A percentile compares a stretch with the other conserved stretches of the same genome.
These are phyloP conservation scores for Anguilla megastoma DNA, from an alignment of 2,797 vertebrate genomes.

Conservation along the genomic window DNA sequence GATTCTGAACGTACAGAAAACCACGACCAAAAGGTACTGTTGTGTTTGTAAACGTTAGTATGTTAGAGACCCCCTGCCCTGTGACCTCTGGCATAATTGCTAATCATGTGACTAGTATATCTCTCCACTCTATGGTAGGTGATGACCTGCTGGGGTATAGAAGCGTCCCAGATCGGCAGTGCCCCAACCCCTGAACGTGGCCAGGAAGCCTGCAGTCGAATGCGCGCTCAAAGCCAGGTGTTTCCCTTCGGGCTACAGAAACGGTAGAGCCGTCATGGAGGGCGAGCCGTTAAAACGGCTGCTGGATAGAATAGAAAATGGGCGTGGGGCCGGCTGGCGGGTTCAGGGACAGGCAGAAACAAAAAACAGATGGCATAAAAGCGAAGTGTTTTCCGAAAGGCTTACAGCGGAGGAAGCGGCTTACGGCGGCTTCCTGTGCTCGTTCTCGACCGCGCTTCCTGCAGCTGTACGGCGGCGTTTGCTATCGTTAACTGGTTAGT, in stretches of 20 bases:
- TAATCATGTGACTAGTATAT: background rate
- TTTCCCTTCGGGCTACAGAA: background rate
- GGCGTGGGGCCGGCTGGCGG: too few species aligned
- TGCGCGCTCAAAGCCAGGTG: background rate
- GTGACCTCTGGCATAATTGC: too few species aligned
- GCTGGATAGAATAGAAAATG: background rate
- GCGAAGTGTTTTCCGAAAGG: background rate
- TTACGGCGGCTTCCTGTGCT: background rate
- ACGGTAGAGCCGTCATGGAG: background rate
- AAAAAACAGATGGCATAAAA: background rate
- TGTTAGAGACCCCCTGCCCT: too few species aligned
- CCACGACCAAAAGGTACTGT: too few species aligned
- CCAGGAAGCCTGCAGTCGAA: background rate
- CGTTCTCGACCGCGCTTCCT: background rate
- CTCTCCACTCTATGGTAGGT: background rate
- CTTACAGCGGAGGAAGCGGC: background rate
- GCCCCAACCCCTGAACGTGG: background rate
- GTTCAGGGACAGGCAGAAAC: background rate
- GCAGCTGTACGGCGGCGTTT: background rate
- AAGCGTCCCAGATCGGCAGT: too few species aligned
- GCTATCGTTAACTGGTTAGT: background rate
- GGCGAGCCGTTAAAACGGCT: background rate
- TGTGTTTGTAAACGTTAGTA: too few species aligned
- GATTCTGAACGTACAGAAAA: too few species aligned
- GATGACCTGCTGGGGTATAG: background rate